Percentiles rank a stretch among this genome's conserved stretches.
Evolutionary conservation across 2,888 invertebrate genomes (phyloP).

Genomic region (Acanthoscelides obtectus): DNA sequence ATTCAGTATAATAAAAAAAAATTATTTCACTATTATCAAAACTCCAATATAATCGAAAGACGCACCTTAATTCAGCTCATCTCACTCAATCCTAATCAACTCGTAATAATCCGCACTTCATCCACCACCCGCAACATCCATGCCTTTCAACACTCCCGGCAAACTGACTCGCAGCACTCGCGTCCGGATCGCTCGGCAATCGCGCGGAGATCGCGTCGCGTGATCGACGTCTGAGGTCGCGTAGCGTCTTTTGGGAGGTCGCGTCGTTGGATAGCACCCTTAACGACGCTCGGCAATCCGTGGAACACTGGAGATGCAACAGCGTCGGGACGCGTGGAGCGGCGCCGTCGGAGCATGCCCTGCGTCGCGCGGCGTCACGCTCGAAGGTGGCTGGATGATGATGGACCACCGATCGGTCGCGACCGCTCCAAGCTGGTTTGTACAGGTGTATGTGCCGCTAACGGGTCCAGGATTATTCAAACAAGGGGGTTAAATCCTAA

Average conservation of each 20-base stretch:
- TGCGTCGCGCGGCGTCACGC: conserved; percentile 8
- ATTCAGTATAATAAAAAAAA: no score
- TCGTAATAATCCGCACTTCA: neutral
- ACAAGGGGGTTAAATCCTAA: no score
- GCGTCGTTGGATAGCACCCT: neutral
- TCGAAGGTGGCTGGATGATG: neutral
- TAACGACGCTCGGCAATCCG: conserved; percentile 29
- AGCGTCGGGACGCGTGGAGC: conserved; percentile 35
- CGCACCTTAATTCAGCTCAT: neutral
- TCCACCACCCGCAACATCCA: neutral
- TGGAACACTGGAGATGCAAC: conserved; percentile 43
- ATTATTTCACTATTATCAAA: no score
- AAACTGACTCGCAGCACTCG: neutral
- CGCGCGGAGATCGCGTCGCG: conserved; percentile 1
- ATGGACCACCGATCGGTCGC: neutral
- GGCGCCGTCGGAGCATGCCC: conserved; percentile 22
- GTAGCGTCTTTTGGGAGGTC: neutral
- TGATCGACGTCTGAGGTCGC: neutral
- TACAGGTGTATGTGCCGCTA: neutral
- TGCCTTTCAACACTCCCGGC: neutral
- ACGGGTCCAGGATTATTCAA: no score
- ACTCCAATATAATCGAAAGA: no score
- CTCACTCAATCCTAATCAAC: neutral
- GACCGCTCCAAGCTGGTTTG: neutral
- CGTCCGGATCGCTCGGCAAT: neutral